Conservation (phyloP, 2,888 invertebrate genomes). For the Saturnia pavonia region DNA sequence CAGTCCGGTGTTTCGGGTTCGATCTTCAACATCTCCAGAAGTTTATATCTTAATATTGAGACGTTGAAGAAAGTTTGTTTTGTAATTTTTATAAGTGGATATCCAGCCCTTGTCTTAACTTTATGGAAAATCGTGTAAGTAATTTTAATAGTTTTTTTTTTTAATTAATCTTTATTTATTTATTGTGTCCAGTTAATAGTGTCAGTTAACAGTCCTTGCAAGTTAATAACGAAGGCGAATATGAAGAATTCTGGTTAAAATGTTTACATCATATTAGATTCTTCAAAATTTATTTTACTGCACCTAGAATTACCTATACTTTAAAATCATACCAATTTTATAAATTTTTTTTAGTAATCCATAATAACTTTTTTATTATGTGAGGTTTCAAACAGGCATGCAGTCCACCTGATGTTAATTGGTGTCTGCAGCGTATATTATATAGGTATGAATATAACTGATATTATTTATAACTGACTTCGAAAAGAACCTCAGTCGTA, state of each 20-base stretch:
- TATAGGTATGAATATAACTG: no score
- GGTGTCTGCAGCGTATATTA: neutral
- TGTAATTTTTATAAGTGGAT: neutral
- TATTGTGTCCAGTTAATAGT: no score
- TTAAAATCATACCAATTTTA: no score
- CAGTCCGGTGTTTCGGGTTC: constrained; percentile 1
- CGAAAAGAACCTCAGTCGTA: neutral
- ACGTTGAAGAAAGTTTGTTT: neutral
- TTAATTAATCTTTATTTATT: neutral
- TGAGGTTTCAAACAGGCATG: neutral
- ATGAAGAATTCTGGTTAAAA: no score
- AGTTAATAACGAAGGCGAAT: neutral
- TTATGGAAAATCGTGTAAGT: neutral
- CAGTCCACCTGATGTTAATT: neutral
- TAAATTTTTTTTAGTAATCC: no score
- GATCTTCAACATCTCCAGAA: neutral
- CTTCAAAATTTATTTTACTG: no score
- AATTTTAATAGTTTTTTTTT: neutral
- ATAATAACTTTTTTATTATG: neutral
- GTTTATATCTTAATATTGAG: neutral
- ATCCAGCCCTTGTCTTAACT: neutral
- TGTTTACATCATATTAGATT: no score
- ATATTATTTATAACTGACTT: neutral
- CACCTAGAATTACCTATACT: no score
- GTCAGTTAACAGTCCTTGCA: no score